Evolutionary conservation across 2,888 invertebrate genomes (phyloP).

Genomic region (Apotomis betuletana): DNA sequence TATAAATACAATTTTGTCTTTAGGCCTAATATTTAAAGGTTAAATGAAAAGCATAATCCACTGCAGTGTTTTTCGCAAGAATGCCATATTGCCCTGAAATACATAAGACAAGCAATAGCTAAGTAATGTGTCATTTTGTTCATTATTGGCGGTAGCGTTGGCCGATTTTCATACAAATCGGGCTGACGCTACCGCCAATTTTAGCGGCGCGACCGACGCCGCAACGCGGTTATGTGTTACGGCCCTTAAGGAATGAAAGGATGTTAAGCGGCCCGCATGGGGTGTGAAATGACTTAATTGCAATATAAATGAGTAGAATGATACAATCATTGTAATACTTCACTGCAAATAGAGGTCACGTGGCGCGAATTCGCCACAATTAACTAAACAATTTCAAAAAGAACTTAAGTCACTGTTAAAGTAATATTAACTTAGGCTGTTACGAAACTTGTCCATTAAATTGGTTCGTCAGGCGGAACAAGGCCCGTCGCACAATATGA

Average conservation of each 20-base stretch:
- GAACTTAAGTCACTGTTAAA: background rate
- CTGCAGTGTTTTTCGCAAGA: too few relatives aligned
- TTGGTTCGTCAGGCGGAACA: slow-evolving; percentile 67
- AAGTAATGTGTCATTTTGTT: too few relatives aligned
- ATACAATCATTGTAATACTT: slow-evolving; percentile 69
- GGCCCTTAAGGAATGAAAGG: slow-evolving; percentile 47
- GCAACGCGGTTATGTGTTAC: too few relatives aligned
- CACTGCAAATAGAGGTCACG: slow-evolving; percentile 79
- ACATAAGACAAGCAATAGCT: too few relatives aligned
- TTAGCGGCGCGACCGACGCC: too few relatives aligned
- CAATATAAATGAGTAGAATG: slow-evolving; percentile 71
- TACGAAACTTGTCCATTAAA: background rate
- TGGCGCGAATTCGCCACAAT: slow-evolving; percentile 74
- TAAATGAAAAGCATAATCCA: too few relatives aligned
- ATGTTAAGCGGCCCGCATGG: slow-evolving; percentile 71
- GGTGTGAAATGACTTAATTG: slow-evolving; percentile 74
- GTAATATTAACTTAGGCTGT: background rate
- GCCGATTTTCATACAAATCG: too few relatives aligned
- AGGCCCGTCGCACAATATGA: slow-evolving; percentile 67
- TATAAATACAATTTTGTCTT: too few relatives aligned
- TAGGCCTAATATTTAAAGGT: too few relatives aligned
- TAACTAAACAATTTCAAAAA: background rate
- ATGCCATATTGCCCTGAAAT: too few relatives aligned
- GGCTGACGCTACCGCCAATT: too few relatives aligned
- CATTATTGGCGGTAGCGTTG: too few relatives aligned